A percentile compares a stretch with the other conserved stretches of the same genome.
phyloP scores from a whole-genome alignment of 2,888 invertebrate genomes.

The Acrobasis suavella region DNA sequence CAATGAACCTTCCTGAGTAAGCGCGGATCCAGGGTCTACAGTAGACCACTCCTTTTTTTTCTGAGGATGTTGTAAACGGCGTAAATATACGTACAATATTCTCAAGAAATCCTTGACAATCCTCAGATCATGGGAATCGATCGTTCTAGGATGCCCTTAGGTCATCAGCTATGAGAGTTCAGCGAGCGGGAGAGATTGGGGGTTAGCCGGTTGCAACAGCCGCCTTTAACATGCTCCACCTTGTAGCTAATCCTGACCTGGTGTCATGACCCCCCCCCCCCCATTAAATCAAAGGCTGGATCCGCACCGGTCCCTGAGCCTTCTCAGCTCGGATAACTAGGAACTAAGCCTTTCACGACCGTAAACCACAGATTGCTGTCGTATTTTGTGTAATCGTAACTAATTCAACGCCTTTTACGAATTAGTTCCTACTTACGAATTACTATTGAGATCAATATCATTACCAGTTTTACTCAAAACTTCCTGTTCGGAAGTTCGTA shows the following conservation, averaged over 20 bases:
- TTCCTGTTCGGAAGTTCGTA: background rate
- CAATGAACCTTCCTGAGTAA: conserved; percentile 46
- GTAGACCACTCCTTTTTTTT: too few relatives aligned
- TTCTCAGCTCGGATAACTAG: background rate
- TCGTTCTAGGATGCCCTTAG: too few relatives aligned
- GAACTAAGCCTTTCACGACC: background rate
- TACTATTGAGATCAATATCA: background rate
- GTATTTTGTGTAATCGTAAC: conserved; percentile 1
- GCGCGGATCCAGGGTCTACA: conserved; percentile 23
- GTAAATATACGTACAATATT: too few relatives aligned
- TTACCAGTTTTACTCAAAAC: background rate
- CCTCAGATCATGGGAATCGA: too few relatives aligned
- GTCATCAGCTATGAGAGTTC: too few relatives aligned
- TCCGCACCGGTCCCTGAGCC: background rate
- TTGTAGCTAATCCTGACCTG: too few relatives aligned
- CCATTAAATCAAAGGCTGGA: background rate
- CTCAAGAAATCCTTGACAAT: too few relatives aligned
- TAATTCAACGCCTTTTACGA: background rate
- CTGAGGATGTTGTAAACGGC: too few relatives aligned
- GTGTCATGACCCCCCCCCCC: too few relatives aligned
- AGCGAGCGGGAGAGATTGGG: too few relatives aligned
- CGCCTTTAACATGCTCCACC: too few relatives aligned
- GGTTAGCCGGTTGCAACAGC: too few relatives aligned
- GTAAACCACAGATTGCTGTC: background rate
- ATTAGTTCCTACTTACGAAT: background rate